phyloP scores from a whole-genome alignment of 1,140 invertebrate species.

The Pemphigus obesinymphae region DNA sequence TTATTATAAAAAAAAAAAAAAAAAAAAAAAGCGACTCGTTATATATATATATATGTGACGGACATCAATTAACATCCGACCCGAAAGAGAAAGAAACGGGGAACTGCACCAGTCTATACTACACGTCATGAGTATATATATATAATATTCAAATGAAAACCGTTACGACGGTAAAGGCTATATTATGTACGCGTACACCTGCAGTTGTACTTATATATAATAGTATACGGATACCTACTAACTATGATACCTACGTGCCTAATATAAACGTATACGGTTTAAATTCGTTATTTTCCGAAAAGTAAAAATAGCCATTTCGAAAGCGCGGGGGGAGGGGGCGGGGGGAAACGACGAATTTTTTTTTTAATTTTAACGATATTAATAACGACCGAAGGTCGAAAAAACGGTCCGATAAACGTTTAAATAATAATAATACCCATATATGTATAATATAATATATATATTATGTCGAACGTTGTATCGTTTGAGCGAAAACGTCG shows the following conservation, averaged over 20 bases:
- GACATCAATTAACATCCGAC: conserved; percentile 25
- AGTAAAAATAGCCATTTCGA: not conserved
- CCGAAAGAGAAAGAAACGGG: not conserved
- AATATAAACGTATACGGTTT: too few species aligned
- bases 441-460: not conserved
- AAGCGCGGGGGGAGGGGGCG: too few species aligned
- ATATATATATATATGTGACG: not conserved
- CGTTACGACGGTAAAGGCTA: conserved; percentile 14
- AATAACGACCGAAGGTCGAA: not conserved
- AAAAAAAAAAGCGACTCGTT: too few species aligned
- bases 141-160: conserved; percentile 24
- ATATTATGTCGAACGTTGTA: not conserved
- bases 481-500: too few species aligned
- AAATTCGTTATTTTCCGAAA: conserved; percentile 6
- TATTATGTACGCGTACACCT: not conserved
- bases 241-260: not conserved
- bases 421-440: too few species aligned
- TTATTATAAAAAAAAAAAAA: too few species aligned
- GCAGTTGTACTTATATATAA: not conserved
- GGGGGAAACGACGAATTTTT: too few species aligned
- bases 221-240: too few species aligned
- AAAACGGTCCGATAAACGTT: too few species aligned
- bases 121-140: too few species aligned
- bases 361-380: not conserved
- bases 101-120: not conserved